Percentiles rank a stretch among this genome's conserved stretches.
These are phyloP conservation scores for Mongoloraphidia duomilia DNA, from an alignment of 2,888 invertebrate genomes.

Conservation along the genomic window DNA sequence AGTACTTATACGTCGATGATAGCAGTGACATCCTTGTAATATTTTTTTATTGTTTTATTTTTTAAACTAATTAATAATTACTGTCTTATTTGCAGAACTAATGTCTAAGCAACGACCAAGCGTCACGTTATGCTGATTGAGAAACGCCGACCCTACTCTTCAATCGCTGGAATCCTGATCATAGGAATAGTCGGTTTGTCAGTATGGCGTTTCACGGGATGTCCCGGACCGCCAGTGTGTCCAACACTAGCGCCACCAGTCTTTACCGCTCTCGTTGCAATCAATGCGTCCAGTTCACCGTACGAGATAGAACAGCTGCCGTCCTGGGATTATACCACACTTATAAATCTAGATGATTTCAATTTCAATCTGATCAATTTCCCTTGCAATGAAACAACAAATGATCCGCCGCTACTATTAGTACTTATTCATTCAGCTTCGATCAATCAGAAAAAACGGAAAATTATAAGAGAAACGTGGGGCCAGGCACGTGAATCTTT, in stretches of 20 bases:
- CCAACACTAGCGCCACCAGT: not conserved
- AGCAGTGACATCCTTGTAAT: too few relatives aligned
- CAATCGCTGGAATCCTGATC: too few relatives aligned
- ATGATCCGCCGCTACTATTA: conserved; percentile 37
- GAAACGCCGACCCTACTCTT: too few relatives aligned
- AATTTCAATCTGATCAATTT: conserved; percentile 41
- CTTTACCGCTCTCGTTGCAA: not conserved
- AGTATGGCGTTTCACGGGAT: conserved; percentile 1
- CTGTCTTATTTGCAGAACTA: too few relatives aligned
- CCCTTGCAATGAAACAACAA: conserved; percentile 32
- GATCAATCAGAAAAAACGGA: conserved; percentile 45
- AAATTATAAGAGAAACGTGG: conserved; percentile 59
- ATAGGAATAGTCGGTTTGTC: not conserved
- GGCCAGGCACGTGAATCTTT: conserved; percentile 39
- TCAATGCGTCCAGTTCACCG: not conserved
- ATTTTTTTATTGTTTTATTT: too few relatives aligned
- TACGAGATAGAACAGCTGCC: conserved; percentile 12
- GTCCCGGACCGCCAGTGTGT: not conserved
- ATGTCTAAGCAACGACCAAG: too few relatives aligned
- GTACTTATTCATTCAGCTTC: conserved; percentile 58
- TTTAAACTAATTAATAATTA: too few relatives aligned
- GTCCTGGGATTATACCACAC: conserved; percentile 20
- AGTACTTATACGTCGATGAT: too few relatives aligned
- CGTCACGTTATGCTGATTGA: too few relatives aligned
- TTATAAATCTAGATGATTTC: conserved; percentile 44